Base-by-base conservation (phyloP, 2,113 vertebrate genomes). In the Odocoileus hemionus region DNA sequence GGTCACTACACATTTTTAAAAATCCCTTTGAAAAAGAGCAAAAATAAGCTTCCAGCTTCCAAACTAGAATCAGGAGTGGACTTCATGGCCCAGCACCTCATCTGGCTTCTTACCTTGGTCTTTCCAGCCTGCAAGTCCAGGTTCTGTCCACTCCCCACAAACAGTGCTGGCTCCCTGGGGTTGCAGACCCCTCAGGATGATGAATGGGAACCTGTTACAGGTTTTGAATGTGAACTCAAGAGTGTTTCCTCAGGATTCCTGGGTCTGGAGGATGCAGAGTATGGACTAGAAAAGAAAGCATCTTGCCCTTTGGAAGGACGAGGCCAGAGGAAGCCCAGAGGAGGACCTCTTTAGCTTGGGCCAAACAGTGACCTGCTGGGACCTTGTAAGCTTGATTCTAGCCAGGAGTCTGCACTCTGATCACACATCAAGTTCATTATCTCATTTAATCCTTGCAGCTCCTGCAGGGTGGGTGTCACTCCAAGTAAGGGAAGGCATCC, bases 61-160 rank as follows among this genome's bases (percentile, higher is more conserved):
- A 50, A 50, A 50, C 47, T 50, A 14, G 47, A 94, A 45, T 4
- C 1, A 26, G 9, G 45, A 16, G 50, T 23, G 50, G 19, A 3
- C 33, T n/a, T n/a, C 1, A 16, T 2, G 6, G 4, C 25, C 17
- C 1, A 1, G 7, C 28, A 7, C 4, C 28, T 47, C 3, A 1
- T 39, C 11, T 52, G 7, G 39, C 7, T 45, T 57, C 58, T 28
- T 26, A 10, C 2, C 54, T 43, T 76, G 89, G 47, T n/a, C 30
- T 33, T 70, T 15, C 55, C 8, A 23, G 21, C 26, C 10, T 1
- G 0, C 47, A 30, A 52, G 50, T 52, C 58, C 45, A 39, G 52
- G 33, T 80, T 87, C 52, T 2, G 64, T 7, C 12, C 8, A 23
- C 2, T 55, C 14, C 57, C 26, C 39, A 64, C 47, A 26, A 86